Evolutionary conservation across 1,140 invertebrate genomes (phyloP).

Genomic region (Drosophila parabipectinata): DNA sequence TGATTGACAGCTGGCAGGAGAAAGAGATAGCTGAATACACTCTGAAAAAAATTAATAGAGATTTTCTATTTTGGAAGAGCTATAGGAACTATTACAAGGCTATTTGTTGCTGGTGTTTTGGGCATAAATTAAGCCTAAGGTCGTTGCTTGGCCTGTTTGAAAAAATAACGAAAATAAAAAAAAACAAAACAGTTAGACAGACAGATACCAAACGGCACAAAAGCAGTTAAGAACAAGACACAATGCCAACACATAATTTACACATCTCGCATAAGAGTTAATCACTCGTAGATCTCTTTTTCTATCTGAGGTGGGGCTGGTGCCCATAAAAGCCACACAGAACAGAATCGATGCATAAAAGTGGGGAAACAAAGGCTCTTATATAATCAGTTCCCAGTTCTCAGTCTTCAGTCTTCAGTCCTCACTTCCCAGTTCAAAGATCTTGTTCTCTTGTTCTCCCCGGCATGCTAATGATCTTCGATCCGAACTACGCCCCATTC

Average conservation of each 20-base stretch:
- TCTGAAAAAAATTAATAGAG: slow-evolving; percentile 8
- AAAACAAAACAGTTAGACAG: slow-evolving; percentile 43
- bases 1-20: slow-evolving; percentile 34
- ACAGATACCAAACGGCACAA: slow-evolving; percentile 41
- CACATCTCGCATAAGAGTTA: slow-evolving; percentile 36
- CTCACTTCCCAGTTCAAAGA: slow-evolving; percentile 4
- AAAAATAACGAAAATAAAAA: slow-evolving; percentile 10
- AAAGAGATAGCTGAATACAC: slow-evolving; percentile 2
- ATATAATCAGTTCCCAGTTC: slow-evolving; percentile 22
- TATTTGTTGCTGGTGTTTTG: slow-evolving; percentile 27
- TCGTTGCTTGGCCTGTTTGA: slow-evolving; percentile 43
- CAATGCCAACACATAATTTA: slow-evolving; percentile 50
- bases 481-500: slow-evolving; percentile 48
- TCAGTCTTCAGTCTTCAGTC: slow-evolving; percentile 9
- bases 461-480: slow-evolving; percentile 53
- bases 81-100: slow-evolving; percentile 55
- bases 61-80: slow-evolving; percentile 25
- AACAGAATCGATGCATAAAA: slow-evolving; percentile 23
- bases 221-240: slow-evolving; percentile 55
- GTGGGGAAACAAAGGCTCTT: slow-evolving; percentile 27
- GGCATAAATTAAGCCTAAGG: slow-evolving; percentile 60
- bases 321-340: slow-evolving; percentile 25
- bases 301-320: not conserved
- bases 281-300: slow-evolving; percentile 38
- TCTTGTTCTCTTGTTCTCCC: slow-evolving; percentile 4